phyloP scores from a whole-genome alignment of 2,797 vertebrate genomes.

The Coregonus ussuriensis region DNA sequence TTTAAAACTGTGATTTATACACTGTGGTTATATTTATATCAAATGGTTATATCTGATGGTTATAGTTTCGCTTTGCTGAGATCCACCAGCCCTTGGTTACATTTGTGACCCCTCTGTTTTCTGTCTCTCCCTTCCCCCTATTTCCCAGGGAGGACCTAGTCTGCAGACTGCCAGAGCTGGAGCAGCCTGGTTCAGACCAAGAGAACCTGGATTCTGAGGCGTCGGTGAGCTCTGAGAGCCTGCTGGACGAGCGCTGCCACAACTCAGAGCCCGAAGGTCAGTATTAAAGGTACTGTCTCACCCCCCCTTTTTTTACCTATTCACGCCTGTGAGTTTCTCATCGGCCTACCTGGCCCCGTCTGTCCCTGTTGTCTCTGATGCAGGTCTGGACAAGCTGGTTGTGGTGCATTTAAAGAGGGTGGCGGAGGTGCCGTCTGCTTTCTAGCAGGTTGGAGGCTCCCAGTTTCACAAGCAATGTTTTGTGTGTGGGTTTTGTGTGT shows the following conservation, averaged over 20 bases:
- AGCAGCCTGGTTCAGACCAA: constrained; percentile 93
- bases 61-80: background rate
- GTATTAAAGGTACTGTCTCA: constrained; percentile 78
- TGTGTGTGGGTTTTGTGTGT: background rate
- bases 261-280: constrained; percentile 86
- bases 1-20: background rate
- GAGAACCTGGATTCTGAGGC: constrained; percentile 95
- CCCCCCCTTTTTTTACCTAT: constrained; percentile 38
- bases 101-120: background rate
- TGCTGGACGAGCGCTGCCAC: constrained; percentile 84
- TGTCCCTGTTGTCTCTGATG: constrained; percentile 74
- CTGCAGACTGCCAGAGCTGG: constrained; percentile 91
- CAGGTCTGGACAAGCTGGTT: constrained; percentile 78
- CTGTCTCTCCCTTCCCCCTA: background rate
- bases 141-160: constrained; percentile 89
- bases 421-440: constrained; percentile 73
- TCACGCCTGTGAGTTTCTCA: constrained; percentile 67
- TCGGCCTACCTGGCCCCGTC: background rate
- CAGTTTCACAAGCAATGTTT: constrained; percentile 19
- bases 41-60: background rate
- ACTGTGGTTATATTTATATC: background rate
- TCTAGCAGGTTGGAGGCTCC: constrained; percentile 76
- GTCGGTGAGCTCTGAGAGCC: constrained; percentile 92
- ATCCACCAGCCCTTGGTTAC: background rate
- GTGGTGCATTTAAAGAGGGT: constrained; percentile 61